A percentile compares a stretch with the other conserved stretches of the same genome.
phyloP scores from a whole-genome alignment of 2,113 vertebrate species.

The Syngnathus typhle region DNA sequence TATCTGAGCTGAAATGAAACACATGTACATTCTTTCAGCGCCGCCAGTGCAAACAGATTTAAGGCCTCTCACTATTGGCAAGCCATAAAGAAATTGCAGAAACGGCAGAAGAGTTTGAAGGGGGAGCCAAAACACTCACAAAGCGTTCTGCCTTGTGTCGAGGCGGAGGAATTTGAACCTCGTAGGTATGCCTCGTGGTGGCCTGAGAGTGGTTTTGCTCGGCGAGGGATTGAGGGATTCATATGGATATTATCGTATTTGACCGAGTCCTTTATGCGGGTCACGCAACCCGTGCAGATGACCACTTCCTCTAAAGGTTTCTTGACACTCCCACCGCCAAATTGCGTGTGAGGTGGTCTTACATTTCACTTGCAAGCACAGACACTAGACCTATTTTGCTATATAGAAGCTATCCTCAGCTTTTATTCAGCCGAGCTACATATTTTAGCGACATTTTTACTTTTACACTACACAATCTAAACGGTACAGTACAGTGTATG shows the following conservation, averaged over 20 bases:
- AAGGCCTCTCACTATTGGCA: conserved; percentile 33
- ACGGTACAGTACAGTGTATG: neutral
- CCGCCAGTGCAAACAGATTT: conserved; percentile 47
- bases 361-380: neutral
- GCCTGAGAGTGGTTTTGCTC: conserved; percentile 19
- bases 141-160: conserved; percentile 28
- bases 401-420: neutral
- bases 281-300: conserved; percentile 15
- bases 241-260: conserved; percentile 38
- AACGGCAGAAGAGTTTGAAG: conserved; percentile 33
- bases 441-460: neutral
- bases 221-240: conserved; percentile 30
- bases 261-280: conserved; percentile 12
- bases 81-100: conserved; percentile 38
- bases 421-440: neutral
- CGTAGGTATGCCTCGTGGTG: conserved; percentile 24
- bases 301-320: conserved; percentile 22
- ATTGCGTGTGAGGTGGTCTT: neutral
- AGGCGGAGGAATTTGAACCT: conserved; percentile 42
- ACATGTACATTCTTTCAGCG: conserved; percentile 27
- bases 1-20: conserved; percentile 42
- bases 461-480: too few relatives aligned
- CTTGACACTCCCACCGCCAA: conserved; percentile 14
- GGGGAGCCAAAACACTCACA: conserved; percentile 33
- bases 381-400: neutral